Evolutionary conservation across 2,888 invertebrate species (phyloP), one percentile per base, ranked within the genome.

Genomic region (Psococerastis gibbosa): DNA sequence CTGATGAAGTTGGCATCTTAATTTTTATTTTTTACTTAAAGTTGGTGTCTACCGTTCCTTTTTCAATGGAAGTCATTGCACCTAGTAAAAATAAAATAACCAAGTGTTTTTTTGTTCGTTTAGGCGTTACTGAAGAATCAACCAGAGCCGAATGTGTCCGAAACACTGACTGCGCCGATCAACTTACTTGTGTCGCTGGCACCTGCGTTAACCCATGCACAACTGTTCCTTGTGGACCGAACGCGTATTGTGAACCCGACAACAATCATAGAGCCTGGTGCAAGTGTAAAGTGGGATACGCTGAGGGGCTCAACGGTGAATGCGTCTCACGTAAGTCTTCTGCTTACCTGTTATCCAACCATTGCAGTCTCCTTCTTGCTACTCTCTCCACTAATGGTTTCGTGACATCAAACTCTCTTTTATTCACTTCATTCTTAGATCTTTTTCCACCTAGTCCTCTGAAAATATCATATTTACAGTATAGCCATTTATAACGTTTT

Each of bases 191-290:
- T 57, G 67, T 77, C 23, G 75, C 80, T 45, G 78, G 78, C 34
- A 74, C 73, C 41, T 89, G 89, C 56, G 64, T 79, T 2, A 85
- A 83, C 56, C 87, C 88, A 0, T 89, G 89, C 55, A 70, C 70
- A 18, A 71, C 70, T 44, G 64, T 87, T 41, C 69, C 77, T 1
- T 91, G 91, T 57, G 87, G 87, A 22, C 64, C 75, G 1, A 82
- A 89, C 60, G 82, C 89, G 0, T 78, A 78, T 54, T 91, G 91
- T 58, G 84, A 87, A 61, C 78, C 84, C 0, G 81, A 85, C 49
- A 60, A 63, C 45, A 78, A 83, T 53, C 89, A 89, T 57, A 82
- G 80, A 1, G 83, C 84, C 5, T 82, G 82, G 79, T 91, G 91
- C 57, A 74, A 82, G 50, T 91, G 91, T 56, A 73, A 77, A 45